phyloP scores from a whole-genome alignment of 2,888 invertebrate species.

The Euspilapteryx auroguttella region DNA sequence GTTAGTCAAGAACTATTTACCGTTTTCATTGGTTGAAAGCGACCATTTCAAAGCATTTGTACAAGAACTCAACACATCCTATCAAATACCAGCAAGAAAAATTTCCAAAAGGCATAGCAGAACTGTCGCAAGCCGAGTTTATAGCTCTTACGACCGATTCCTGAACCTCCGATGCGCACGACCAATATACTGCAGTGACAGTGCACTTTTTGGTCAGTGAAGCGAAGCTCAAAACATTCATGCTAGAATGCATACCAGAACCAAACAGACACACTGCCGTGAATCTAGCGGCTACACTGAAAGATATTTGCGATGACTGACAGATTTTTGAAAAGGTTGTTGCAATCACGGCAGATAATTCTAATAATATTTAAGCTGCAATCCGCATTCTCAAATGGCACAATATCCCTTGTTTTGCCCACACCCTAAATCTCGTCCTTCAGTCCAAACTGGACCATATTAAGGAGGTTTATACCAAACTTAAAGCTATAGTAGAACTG shows the following conservation, averaged over 20 bases:
- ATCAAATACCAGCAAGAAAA: constrained; percentile 6
- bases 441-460: too few relatives aligned
- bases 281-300: not conserved
- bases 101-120: constrained; percentile 5
- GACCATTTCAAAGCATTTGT: constrained; percentile 5
- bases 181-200: constrained; percentile 2
- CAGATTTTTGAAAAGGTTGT: not conserved
- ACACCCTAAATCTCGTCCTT: constrained; percentile 1
- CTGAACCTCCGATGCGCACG: constrained; percentile 6
- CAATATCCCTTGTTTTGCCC: constrained; percentile 4
- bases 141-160: constrained; percentile 7
- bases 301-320: not conserved
- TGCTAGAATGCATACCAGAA: not conserved
- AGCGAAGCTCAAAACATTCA: not conserved
- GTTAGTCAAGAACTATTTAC: constrained; percentile 5
- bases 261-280: not conserved
- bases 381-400: constrained; percentile 4
- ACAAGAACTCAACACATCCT: constrained; percentile 5
- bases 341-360: constrained; percentile 6
- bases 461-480: not conserved
- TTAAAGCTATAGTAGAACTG: constrained; percentile 10
- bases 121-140: constrained; percentile 8
- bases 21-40: constrained; percentile 1
- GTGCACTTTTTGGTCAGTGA: not conserved
- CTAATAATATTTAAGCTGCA: constrained; percentile 8